Conservation (phyloP, 2,797 vertebrate genomes). For the Sus cebifrons region DNA sequence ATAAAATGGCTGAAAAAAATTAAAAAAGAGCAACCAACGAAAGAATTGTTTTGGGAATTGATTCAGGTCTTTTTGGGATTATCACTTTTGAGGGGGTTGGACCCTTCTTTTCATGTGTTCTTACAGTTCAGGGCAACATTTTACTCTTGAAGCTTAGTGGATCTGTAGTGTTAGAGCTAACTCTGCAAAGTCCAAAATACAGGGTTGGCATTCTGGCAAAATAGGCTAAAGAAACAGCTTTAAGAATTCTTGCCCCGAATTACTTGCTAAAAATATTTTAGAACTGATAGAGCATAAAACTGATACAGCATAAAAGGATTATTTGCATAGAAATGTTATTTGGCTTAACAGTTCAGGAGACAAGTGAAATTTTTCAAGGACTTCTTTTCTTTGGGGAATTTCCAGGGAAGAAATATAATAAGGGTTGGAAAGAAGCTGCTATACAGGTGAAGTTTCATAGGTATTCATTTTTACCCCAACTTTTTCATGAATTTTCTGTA, state of each 20-base stretch:
- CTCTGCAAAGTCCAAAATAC: constrained; percentile 68
- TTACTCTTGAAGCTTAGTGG: constrained; percentile 65
- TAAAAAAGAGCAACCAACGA: constrained; percentile 29
- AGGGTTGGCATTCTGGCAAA: constrained; percentile 68
- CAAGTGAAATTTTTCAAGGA: constrained; percentile 69
- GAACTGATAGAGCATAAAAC: constrained; percentile 76
- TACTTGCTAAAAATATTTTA: constrained; percentile 81
- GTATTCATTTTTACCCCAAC: constrained; percentile 35
- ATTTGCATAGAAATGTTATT: constrained; percentile 79
- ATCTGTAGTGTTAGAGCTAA: constrained; percentile 69
- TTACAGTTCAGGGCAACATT: constrained; percentile 21
- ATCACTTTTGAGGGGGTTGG: background rate
- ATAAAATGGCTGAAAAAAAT: constrained; percentile 50
- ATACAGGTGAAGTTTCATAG: background rate
- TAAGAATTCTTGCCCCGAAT: constrained; percentile 79
- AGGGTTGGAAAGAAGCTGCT: constrained; percentile 39
- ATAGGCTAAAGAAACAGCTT: constrained; percentile 66
- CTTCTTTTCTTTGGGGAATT: constrained; percentile 68
- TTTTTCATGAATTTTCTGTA: constrained; percentile 64
- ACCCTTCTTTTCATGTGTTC: constrained; percentile 15
- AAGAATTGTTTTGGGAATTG: constrained; percentile 56
- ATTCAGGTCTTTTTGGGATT: constrained; percentile 31
- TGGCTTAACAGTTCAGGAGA: constrained; percentile 72
- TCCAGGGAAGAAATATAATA: constrained; percentile 29
- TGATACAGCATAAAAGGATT: constrained; percentile 70